These are phyloP conservation scores for Sinocyclocheilus anophthalmus DNA, from an alignment of 2,113 vertebrate species.

Conservation along the genomic window DNA sequence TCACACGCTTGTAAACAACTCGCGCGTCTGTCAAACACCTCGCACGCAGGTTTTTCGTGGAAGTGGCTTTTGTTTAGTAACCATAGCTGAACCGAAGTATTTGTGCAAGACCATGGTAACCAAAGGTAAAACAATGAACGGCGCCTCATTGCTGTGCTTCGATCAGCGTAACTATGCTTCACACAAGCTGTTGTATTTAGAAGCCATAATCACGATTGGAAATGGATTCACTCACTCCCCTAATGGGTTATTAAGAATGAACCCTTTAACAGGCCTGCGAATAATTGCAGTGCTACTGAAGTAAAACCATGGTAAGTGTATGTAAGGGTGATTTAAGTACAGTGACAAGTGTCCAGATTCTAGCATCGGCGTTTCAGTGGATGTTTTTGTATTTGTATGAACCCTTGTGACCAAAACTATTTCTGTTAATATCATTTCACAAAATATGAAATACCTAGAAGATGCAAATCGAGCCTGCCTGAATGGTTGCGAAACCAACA, in stretches of 20 bases:
- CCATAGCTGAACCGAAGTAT: background rate
- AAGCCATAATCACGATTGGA: background rate
- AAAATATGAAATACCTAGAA: background rate
- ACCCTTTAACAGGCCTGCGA: background rate
- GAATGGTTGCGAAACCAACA: background rate
- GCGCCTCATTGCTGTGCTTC: background rate
- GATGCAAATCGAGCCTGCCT: background rate
- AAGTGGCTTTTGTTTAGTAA: background rate
- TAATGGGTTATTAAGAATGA: background rate
- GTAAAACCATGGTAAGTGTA: background rate
- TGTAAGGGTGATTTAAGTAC: no score
- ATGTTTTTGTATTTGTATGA: background rate
- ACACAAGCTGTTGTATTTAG: background rate
- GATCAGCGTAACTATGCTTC: no score
- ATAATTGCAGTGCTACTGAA: background rate
- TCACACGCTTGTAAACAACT: slow-evolving; percentile 9
- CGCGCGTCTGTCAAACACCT: background rate
- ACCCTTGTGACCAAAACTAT: background rate
- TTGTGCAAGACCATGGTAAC: background rate
- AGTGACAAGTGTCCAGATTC: background rate
- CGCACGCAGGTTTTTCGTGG: background rate
- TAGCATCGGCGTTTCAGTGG: background rate
- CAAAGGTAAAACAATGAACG: background rate
- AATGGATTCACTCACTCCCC: background rate
- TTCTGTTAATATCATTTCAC: background rate